Conservation (phyloP, 2,113 vertebrate genomes). For the Cephalophus harveyi region DNA sequence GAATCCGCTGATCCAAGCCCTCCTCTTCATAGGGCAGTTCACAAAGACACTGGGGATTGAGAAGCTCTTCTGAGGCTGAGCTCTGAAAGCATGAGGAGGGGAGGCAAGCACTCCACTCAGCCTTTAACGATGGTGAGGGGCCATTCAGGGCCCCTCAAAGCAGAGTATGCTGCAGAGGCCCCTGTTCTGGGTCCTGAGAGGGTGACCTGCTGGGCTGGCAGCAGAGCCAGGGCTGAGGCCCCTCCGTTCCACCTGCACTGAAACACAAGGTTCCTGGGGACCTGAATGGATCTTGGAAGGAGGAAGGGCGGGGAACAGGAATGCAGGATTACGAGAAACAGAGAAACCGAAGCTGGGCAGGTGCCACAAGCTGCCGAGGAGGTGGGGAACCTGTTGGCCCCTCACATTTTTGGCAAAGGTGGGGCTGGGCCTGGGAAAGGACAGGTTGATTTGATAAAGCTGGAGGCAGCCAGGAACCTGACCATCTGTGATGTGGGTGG, state of each 20-base stretch:
- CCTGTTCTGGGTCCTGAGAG: not conserved
- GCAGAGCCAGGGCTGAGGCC: not conserved
- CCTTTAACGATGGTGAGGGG: not conserved
- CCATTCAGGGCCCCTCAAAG: not conserved
- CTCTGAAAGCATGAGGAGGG: not conserved
- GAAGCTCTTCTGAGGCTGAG: not conserved
- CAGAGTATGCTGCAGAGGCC: too few relatives aligned
- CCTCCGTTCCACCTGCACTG: not conserved
- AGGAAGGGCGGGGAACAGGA: conserved; percentile 18
- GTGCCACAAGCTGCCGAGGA: not conserved
- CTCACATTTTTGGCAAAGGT: conserved; percentile 42
- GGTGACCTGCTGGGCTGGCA: not conserved
- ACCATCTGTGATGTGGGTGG: not conserved
- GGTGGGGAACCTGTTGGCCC: not conserved
- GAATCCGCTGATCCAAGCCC: conserved; percentile 10
- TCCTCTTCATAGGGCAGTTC: not conserved
- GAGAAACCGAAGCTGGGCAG: conserved; percentile 32
- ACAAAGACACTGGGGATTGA: not conserved
- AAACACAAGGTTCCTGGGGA: not conserved
- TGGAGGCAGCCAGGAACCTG: not conserved
- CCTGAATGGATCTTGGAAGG: conserved; percentile 19
- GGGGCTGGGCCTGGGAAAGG: not conserved
- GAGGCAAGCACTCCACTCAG: not conserved
- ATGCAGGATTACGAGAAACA: conserved; percentile 29
- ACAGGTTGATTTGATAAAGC: conserved; percentile 6